Conservation (phyloP, 2,797 vertebrate genomes). For the Threskiornis aethiopicus region DNA sequence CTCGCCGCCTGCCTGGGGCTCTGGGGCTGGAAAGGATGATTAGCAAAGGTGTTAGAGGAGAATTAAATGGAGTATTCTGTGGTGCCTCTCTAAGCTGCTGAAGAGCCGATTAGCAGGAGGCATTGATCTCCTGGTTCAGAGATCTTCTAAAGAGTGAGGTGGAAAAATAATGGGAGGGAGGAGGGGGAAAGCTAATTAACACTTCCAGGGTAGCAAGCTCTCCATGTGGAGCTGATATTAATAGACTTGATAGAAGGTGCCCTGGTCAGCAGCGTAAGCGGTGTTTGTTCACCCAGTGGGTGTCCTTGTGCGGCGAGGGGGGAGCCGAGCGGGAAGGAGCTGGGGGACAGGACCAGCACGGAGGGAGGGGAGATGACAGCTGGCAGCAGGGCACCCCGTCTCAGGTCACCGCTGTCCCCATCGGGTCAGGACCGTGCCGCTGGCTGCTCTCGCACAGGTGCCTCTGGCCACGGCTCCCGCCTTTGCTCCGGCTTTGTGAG, state of each 20-base stretch:
- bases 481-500: not conserved
- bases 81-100: slow-evolving; percentile 55
- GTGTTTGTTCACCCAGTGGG: not conserved
- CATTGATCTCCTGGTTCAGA: slow-evolving; percentile 57
- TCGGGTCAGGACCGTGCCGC: rapidly evolving
- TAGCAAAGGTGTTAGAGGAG: slow-evolving; percentile 29
- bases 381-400: not conserved
- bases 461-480: not conserved
- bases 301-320: not conserved
- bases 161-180: slow-evolving; percentile 38
- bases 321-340: not conserved
- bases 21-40: slow-evolving; percentile 13
- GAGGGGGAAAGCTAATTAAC: slow-evolving; percentile 41
- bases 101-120: slow-evolving; percentile 59
- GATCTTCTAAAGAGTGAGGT: slow-evolving; percentile 29
- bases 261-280: not conserved
- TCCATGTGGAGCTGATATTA: not conserved
- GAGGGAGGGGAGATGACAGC: not conserved
- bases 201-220: slow-evolving; percentile 25
- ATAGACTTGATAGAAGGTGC: not conserved
- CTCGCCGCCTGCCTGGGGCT: not conserved
- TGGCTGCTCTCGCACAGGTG: not conserved
- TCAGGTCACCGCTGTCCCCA: not conserved
- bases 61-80: slow-evolving; percentile 43
- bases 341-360: rapidly evolving